These are phyloP conservation scores for Dendrocincla tyrannina DNA, from an alignment of 2,797 vertebrate species.

Conservation along the genomic window DNA sequence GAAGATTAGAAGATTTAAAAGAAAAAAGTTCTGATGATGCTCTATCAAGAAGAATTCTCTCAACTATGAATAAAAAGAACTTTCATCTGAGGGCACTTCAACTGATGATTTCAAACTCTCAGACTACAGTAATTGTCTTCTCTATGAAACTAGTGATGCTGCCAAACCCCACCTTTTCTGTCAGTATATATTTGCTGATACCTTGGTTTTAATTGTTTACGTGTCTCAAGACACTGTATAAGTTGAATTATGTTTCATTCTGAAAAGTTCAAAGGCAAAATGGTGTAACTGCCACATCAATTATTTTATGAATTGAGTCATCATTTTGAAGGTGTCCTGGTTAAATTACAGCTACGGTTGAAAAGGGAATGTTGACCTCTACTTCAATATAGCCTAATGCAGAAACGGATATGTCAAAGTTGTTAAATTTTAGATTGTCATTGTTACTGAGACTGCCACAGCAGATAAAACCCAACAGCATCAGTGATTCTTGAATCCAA, in stretches of 20 bases:
- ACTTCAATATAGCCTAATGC: neutral
- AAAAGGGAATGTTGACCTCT: neutral
- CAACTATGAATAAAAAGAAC: neutral
- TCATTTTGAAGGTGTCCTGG: neutral
- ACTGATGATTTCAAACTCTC: neutral
- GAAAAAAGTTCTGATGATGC: neutral
- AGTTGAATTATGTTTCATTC: neutral
- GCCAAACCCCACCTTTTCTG: neutral
- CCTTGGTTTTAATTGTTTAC: neutral
- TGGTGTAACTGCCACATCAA: neutral
- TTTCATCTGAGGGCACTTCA: neutral
- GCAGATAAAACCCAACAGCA: neutral
- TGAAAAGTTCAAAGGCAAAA: slow-evolving; percentile 40
- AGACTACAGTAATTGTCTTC: neutral
- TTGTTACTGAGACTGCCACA: neutral
- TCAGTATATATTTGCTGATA: neutral
- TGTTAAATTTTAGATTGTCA: neutral
- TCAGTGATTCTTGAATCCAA: neutral
- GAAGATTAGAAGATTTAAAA: slow-evolving; percentile 1
- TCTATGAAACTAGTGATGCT: neutral
- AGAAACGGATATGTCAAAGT: neutral
- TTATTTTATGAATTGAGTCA: slow-evolving; percentile 27
- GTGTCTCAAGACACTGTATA: neutral
- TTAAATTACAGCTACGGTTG: neutral
- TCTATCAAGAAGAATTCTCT: neutral